A percentile compares a stretch with the other conserved stretches of the same genome.
phyloP scores from a whole-genome alignment of 2,797 vertebrate genomes.

The Periparus ater region DNA sequence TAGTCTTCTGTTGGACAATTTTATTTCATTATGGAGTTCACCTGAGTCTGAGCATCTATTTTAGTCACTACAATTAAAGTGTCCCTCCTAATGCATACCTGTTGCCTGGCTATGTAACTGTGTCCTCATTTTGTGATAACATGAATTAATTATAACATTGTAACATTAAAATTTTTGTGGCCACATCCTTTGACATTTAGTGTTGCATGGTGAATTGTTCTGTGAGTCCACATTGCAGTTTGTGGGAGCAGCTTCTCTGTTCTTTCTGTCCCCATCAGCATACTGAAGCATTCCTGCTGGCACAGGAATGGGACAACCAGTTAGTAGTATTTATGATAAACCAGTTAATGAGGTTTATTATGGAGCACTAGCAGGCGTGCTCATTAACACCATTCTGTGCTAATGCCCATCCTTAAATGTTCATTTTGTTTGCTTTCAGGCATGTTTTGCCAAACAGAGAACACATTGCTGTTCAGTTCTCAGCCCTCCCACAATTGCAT shows the following conservation, averaged over 20 bases:
- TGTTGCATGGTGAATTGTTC: background rate
- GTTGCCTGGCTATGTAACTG: background rate
- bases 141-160: background rate
- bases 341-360: background rate
- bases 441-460: background rate
- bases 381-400: background rate
- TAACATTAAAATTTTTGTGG: background rate
- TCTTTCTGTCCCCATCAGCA: background rate
- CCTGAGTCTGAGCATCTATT: background rate
- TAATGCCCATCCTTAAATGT: background rate
- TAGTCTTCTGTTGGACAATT: background rate
- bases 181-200: background rate
- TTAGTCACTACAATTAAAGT: background rate
- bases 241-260: background rate
- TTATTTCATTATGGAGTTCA: background rate
- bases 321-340: background rate
- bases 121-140: background rate
- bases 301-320: background rate
- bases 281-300: background rate
- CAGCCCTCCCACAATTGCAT: rapidly evolving
- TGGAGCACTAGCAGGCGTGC: background rate
- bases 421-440: background rate
- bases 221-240: background rate
- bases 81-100: background rate
- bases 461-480: background rate